Conservation (phyloP, 2,888 invertebrate species). For the Epirrhoe alternata region DNA sequence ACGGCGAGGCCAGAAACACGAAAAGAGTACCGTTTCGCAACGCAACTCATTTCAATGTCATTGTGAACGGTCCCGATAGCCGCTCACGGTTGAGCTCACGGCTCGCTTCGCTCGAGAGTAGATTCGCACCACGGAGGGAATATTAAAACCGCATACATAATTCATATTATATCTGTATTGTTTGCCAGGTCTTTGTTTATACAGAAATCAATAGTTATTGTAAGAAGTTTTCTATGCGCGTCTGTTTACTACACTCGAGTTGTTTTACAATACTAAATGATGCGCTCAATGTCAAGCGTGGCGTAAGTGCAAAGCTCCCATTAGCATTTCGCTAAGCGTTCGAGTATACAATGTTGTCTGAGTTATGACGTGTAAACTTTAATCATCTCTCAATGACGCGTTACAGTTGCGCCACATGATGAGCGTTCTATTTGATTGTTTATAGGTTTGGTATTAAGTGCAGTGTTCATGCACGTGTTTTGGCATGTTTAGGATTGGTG, state of each 20-base stretch:
- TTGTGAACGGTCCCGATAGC: constrained; percentile 65
- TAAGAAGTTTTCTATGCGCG: constrained; percentile 12
- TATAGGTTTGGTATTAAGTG: constrained; percentile 40
- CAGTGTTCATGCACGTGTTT: constrained; percentile 62
- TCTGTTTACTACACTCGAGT: constrained; percentile 14
- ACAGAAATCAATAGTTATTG: constrained; percentile 13
- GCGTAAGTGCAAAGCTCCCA: constrained; percentile 53
- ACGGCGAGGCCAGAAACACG: constrained; percentile 72
- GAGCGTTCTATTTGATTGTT: constrained; percentile 38
- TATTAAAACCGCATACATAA: constrained; percentile 32
- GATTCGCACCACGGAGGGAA: constrained; percentile 28
- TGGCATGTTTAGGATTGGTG: constrained; percentile 62
- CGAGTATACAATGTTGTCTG: constrained; percentile 32
- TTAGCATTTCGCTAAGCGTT: constrained; percentile 52
- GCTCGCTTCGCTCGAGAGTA: constrained; percentile 40
- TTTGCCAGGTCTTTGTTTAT: constrained; percentile 26
- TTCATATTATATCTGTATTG: constrained; percentile 29
- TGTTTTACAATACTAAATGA: constrained; percentile 46
- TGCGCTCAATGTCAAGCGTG: constrained; percentile 55
- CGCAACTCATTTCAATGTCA: constrained; percentile 78
- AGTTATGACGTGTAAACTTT: constrained; percentile 42
- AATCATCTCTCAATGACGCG: constrained; percentile 45
- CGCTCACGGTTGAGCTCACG: constrained; percentile 40
- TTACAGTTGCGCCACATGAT: constrained; percentile 41
- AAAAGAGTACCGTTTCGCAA: constrained; percentile 83